A percentile compares a stretch with the other conserved stretches of the same genome.
Evolutionary conservation across 2,113 vertebrate genomes (phyloP).

Genomic region (Tapirus terrestris): DNA sequence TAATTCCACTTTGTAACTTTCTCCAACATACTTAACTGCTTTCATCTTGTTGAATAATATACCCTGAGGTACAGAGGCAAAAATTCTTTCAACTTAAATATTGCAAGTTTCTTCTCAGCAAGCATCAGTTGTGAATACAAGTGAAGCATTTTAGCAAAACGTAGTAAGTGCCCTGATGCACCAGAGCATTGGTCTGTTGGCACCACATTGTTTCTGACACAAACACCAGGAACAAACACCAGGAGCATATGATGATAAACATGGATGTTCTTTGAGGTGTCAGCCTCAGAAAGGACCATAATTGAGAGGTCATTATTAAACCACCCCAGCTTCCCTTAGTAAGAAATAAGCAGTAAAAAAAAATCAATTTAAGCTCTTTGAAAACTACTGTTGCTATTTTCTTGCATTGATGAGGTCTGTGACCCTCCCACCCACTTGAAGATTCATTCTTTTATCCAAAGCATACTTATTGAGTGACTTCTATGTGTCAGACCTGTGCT

Average conservation of each 20-base stretch:
- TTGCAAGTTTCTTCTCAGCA: constrained; percentile 32
- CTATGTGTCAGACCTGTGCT: not conserved
- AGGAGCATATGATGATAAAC: not conserved
- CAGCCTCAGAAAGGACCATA: not conserved
- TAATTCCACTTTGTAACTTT: not conserved
- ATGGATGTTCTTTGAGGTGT: not conserved
- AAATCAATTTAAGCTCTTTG: not conserved
- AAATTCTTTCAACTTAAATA: not conserved
- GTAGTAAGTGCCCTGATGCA: not conserved
- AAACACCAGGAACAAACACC: not conserved
- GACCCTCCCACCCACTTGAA: not conserved
- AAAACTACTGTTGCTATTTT: not conserved
- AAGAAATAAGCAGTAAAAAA: not conserved
- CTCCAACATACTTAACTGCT: constrained; percentile 32
- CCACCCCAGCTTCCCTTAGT: not conserved
- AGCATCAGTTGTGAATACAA: not conserved
- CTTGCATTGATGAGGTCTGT: not conserved
- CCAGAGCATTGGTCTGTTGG: not conserved
- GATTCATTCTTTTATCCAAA: not conserved
- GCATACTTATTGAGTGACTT: not conserved
- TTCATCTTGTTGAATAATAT: constrained; percentile 27
- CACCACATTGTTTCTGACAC: not conserved
- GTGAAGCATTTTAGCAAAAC: not conserved
- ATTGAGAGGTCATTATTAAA: not conserved
- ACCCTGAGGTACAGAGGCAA: not conserved